These are phyloP conservation scores for Lasiurus borealis DNA, from an alignment of 2,113 vertebrate species.

Conservation along the genomic window DNA sequence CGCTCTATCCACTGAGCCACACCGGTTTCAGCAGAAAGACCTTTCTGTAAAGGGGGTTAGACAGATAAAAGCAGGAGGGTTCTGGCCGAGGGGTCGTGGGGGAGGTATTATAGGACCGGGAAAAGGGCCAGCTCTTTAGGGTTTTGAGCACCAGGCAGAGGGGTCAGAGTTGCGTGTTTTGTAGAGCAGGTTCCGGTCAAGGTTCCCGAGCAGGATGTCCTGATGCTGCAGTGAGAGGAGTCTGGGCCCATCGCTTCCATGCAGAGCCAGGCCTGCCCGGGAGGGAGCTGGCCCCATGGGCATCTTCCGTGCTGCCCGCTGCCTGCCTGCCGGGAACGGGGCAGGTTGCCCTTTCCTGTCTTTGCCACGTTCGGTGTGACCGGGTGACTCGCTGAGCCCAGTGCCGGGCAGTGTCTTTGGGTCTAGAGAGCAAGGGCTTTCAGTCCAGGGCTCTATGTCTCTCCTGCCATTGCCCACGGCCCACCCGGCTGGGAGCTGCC, in stretches of 20 bases:
- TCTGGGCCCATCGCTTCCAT: rapidly evolving
- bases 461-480: not conserved
- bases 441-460: too few relatives aligned
- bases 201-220: not conserved
- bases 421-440: too few relatives aligned
- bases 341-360: not conserved
- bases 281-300: not conserved
- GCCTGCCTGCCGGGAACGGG: not conserved
- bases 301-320: rapidly evolving
- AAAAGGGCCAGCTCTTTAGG: not conserved
- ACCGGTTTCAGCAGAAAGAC: too few relatives aligned
- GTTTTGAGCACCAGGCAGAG: not conserved
- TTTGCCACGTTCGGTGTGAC: not conserved
- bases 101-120: not conserved
- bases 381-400: not conserved
- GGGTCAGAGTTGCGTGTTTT: not conserved
- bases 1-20: too few relatives aligned
- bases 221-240: not conserved
- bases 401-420: not conserved
- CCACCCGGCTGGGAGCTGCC: not conserved
- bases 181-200: not conserved
- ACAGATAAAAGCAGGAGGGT: not conserved
- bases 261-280: not conserved
- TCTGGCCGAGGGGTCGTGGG: not conserved
- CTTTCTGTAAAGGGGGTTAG: not conserved